A percentile compares a stretch with the other conserved stretches of the same genome.
These are phyloP conservation scores for Nomada flava DNA, from an alignment of 2,888 invertebrate species.

Conservation along the genomic window DNA sequence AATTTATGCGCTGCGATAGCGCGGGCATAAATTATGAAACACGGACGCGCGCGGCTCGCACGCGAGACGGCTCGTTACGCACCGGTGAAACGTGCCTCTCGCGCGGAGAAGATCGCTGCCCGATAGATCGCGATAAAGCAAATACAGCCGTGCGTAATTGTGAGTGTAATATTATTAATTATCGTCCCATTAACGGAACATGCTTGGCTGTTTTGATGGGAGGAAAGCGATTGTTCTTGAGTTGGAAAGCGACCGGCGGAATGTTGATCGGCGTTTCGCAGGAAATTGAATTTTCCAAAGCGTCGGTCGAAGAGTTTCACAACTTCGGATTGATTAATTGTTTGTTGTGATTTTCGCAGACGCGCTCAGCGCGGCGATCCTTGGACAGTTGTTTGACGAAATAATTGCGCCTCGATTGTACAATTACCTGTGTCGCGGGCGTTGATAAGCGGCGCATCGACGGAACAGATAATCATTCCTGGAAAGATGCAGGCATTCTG, in stretches of 20 bases:
- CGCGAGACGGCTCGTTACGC: conserved; percentile 58
- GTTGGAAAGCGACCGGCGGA: not conserved
- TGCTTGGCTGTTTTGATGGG: not conserved
- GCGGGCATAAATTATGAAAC: conserved; percentile 61
- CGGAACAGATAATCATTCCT: conserved; percentile 7
- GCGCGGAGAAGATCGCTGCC: conserved; percentile 30
- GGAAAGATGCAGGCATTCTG: not conserved
- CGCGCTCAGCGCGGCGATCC: not conserved
- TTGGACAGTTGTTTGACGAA: not conserved
- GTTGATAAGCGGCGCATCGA: not conserved
- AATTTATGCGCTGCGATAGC: conserved; percentile 62
- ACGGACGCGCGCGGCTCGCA: conserved; percentile 39
- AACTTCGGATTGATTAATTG: not conserved
- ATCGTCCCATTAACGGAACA: conserved; percentile 32
- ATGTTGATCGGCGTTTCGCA: conserved; percentile 11
- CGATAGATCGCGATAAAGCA: conserved; percentile 51
- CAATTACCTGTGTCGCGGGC: conserved; percentile 5
- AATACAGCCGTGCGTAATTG: conserved; percentile 46
- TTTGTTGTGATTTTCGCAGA: not conserved
- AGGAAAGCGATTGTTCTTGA: conserved; percentile 9
- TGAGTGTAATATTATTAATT: conserved; percentile 46
- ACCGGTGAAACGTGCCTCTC: conserved; percentile 48
- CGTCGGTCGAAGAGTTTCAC: not conserved
- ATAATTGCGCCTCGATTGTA: not conserved
- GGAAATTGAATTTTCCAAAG: conserved; percentile 6